Conservation (phyloP, 2,113 vertebrate species). For the Seriola aureovittata region DNA sequence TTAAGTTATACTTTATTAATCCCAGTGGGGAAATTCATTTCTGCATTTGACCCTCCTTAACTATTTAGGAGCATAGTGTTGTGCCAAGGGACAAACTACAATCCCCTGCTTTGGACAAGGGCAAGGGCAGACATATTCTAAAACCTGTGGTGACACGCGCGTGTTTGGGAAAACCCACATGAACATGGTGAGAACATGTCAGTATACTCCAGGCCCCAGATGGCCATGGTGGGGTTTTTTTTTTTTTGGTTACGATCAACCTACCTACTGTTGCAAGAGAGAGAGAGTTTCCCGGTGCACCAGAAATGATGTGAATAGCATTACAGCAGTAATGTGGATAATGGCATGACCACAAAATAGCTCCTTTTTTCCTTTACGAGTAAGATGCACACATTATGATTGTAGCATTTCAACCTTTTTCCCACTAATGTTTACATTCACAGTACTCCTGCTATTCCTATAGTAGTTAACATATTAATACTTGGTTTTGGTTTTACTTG, state of each 20-base stretch:
- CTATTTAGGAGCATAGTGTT: neutral
- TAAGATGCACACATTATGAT: no score
- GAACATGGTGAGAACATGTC: neutral
- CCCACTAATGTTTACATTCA: neutral
- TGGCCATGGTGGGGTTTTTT: neutral
- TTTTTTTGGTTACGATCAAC: neutral
- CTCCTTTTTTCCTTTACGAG: no score
- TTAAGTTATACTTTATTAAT: constrained; percentile 18
- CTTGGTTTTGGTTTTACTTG: neutral
- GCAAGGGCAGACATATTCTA: neutral
- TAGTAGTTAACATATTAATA: neutral
- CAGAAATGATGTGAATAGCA: neutral
- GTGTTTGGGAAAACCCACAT: neutral
- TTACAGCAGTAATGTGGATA: no score
- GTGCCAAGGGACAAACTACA: neutral
- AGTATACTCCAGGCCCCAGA: neutral
- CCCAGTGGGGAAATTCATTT: neutral
- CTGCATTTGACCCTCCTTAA: constrained; percentile 1
- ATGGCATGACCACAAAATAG: no score
- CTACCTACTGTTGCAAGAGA: neutral
- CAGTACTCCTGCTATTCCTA: neutral
- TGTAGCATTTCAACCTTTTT: no score
- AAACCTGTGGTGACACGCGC: neutral
- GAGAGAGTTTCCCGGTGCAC: no score
- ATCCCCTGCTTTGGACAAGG: neutral